Evolutionary conservation across 2,888 invertebrate genomes (phyloP).

Genomic region (Acronicta alni): DNA sequence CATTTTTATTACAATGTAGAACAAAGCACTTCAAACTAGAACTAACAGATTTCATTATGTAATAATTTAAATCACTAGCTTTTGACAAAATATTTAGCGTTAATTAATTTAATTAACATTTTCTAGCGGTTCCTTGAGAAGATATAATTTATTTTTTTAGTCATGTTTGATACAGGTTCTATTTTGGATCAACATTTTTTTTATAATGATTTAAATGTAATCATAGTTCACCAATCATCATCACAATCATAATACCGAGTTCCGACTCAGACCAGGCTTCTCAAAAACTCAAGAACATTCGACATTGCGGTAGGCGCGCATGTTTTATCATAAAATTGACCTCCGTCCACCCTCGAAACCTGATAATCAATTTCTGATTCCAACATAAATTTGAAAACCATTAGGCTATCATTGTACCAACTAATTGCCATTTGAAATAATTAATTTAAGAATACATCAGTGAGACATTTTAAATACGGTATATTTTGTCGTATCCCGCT

Average conservation of each 20-base stretch:
- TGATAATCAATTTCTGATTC: not conserved
- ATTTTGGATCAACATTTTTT: too few species aligned
- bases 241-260: too few species aligned
- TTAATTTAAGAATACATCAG: not conserved
- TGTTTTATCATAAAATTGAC: not conserved
- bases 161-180: too few species aligned
- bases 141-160: too few species aligned
- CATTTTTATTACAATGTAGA: slow-evolving; percentile 19
- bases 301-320: too few species aligned
- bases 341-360: not conserved
- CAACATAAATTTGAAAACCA: not conserved
- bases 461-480: not conserved
- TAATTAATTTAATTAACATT: too few species aligned
- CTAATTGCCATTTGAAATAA: not conserved
- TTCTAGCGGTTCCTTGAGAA: too few species aligned
- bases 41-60: too few species aligned
- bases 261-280: not conserved
- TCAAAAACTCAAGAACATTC: not conserved
- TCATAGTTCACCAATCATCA: too few species aligned
- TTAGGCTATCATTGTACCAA: not conserved
- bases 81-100: too few species aligned
- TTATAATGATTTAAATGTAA: too few species aligned
- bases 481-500: not conserved
- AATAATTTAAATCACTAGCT: too few species aligned
- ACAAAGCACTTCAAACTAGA: not conserved